Conservation (phyloP, 2,113 vertebrate species). For the Phalacrocorax carbo region DNA sequence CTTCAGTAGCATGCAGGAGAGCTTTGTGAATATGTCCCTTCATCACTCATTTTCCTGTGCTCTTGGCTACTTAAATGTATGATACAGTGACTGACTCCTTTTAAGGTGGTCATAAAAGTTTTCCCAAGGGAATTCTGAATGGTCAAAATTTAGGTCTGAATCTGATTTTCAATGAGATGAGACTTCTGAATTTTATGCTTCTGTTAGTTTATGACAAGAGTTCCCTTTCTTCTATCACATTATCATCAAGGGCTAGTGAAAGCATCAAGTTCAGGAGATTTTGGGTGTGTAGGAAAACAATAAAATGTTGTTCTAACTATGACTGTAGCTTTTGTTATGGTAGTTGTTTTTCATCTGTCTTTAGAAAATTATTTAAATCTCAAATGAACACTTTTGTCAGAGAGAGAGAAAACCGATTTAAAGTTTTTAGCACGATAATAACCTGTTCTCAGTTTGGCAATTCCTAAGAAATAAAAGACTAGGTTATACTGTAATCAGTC, state of each 20-base stretch:
- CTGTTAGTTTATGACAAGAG: not conserved
- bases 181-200: not conserved
- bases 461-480: not conserved
- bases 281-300: not conserved
- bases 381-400: not conserved
- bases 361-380: not conserved
- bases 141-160: not conserved
- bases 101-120: not conserved
- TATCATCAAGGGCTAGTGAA: not conserved
- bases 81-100: not conserved
- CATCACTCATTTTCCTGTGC: not conserved
- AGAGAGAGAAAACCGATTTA: not conserved
- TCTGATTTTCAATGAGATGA: not conserved
- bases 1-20: not conserved
- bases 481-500: not conserved
- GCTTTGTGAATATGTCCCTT: not conserved
- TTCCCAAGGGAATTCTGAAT: not conserved
- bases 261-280: not conserved
- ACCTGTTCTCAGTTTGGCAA: not conserved
- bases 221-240: not conserved
- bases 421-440: not conserved
- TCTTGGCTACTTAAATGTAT: not conserved
- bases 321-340: not conserved
- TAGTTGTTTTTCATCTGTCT: not conserved
- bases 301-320: not conserved